Evolutionary conservation across 2,888 invertebrate species (phyloP), one percentile per base, ranked within the genome.

Genomic region (Pristionchus fissidentatus): DNA sequence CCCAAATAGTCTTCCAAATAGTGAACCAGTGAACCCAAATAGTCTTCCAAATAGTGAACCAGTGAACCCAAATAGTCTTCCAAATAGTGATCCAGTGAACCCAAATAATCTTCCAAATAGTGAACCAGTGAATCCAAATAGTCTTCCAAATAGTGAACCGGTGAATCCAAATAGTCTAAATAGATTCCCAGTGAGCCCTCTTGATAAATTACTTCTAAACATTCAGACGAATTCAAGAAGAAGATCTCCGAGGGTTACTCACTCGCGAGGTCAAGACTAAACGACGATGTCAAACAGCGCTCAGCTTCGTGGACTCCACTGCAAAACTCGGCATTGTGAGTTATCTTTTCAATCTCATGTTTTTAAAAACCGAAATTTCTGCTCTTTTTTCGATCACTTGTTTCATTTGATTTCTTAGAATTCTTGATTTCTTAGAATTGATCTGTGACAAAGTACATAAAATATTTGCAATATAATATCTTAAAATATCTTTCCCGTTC

Each of bases 241-340:
- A 93, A 93, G 85, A 93, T 93, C 79, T 93, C 93, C 86, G 93
- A 93, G 86, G 93, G 93, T 70, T 93, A 93, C 88, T 92, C 93
- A 0, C 89, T 93, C 57, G 92, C 93, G 52, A 87, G 93, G 49
- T 93, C 93, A 46, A 92, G 93, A 80, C 90, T 93, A 13, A 92
- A 92, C 77, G 93, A 93, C 85, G 93, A 93, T 86, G 87, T 93
- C 49, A 89, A 93, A 52, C 90, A 92, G 13, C 88, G 90, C 77
- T 92, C 92, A 26, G 87, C 87, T 22, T 90, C 91, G 70, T 92
- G 92, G 91, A 79, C 49, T 32, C 84, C 87, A 3, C 32, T 88
- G 55, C 83, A 84, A 7, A 85, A 78, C 43, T 87, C 89, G 19
- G 91, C 92, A 52, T 93, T 92, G 92, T 90, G 90, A 62, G 92